phyloP scores from a whole-genome alignment of 2,888 invertebrate genomes.

The Buathra laborator region DNA sequence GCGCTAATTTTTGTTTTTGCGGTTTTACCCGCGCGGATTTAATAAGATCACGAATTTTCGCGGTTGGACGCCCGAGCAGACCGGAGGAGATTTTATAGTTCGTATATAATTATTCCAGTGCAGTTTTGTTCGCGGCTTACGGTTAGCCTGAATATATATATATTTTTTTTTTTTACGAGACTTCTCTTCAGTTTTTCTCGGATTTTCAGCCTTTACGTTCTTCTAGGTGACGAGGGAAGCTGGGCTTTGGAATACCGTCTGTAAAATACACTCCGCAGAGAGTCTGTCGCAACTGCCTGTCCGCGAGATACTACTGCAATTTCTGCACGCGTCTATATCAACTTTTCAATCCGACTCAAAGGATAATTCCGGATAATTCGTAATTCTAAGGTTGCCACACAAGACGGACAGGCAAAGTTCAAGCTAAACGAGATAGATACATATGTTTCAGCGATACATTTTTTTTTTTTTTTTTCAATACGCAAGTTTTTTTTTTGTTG shows the following conservation, averaged over 20 bases:
- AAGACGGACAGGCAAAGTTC: constrained; percentile 19
- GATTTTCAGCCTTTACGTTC: constrained; percentile 39
- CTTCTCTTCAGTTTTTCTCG: constrained; percentile 45
- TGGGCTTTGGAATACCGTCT: constrained; percentile 36
- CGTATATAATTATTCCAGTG: constrained; percentile 54
- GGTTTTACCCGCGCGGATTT: constrained; percentile 70
- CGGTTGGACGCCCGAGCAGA: constrained; percentile 74
- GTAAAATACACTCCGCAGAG: neutral
- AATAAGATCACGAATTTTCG: constrained; percentile 84
- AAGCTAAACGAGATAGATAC: neutral
- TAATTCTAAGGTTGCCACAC: constrained; percentile 40
- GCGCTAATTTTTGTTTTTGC: constrained; percentile 28
- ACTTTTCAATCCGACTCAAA: constrained; percentile 56
- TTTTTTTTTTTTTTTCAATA: constrained; percentile 15
- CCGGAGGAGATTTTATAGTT: constrained; percentile 43
- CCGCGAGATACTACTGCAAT: constrained; percentile 41
- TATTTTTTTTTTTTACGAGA: neutral
- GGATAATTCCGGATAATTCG: constrained; percentile 59
- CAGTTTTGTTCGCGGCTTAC: constrained; percentile 19
- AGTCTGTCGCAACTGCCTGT: constrained; percentile 56
- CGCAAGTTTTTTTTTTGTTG: neutral
- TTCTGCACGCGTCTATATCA: constrained; percentile 50
- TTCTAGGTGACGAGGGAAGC: constrained; percentile 41
- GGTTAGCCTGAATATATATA: constrained; percentile 25
- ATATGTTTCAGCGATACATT: neutral